These are phyloP conservation scores for Candidula unifasciata DNA, from an alignment of 2,888 invertebrate genomes.

Conservation along the genomic window DNA sequence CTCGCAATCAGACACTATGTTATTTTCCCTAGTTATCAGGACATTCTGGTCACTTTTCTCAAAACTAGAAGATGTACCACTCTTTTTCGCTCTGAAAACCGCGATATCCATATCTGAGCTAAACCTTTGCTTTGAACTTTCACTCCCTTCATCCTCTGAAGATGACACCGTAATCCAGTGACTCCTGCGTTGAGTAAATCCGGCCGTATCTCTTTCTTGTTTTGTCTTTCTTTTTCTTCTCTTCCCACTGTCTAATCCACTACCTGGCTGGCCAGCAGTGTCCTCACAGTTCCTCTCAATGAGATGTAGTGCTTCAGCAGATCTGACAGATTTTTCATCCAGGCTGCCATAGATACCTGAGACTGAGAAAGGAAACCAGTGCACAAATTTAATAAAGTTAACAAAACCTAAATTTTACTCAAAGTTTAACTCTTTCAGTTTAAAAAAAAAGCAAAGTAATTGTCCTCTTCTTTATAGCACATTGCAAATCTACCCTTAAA, in stretches of 20 bases:
- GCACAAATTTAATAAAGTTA: no score
- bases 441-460: no score
- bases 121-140: background rate
- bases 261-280: background rate
- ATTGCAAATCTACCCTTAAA: no score
- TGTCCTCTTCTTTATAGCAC: no score
- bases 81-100: background rate
- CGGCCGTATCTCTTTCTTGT: conserved; percentile 43
- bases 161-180: conserved; percentile 32
- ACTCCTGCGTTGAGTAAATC: background rate
- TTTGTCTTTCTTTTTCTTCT: conserved; percentile 42
- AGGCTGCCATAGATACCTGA: conserved; percentile 41
- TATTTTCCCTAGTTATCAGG: background rate
- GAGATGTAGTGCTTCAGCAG: conserved; percentile 46
- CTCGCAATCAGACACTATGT: background rate
- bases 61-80: background rate
- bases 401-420: no score
- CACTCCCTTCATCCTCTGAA: conserved; percentile 7
- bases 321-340: conserved; percentile 30
- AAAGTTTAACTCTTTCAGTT: no score
- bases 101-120: background rate
- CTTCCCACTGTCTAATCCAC: background rate
- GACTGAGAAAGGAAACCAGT: background rate
- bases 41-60: background rate
- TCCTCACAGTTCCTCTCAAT: conserved; percentile 41